Evolutionary conservation across 1,140 invertebrate species (phyloP), one percentile per base, ranked within the genome.

Genomic region (Drosophila nannoptera): DNA sequence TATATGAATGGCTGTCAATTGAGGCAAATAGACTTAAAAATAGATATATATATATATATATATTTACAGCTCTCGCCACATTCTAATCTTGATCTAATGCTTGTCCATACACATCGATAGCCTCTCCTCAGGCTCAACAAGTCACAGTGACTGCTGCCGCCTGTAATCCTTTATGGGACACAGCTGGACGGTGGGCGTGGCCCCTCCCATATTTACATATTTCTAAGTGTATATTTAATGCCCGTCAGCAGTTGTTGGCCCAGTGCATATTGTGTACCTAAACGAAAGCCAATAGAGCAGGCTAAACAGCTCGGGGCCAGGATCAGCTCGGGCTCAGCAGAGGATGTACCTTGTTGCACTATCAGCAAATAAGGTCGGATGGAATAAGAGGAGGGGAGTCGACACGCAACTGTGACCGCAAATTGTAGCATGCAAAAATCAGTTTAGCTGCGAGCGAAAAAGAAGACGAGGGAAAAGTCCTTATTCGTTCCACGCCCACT

Each of bases 281-380:
- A 64, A 36, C 52, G 48, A 67, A 59, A 59, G 36, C 55, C 66
- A 64, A 70, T 70, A 73, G 54, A 55, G 7, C 29, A 43, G 22
- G 50, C 16, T 43, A 65, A 65, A 69, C 53, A 52, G 49, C 67
- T 53, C 32, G 16, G n/a, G 53, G 67, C 50, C 22, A 52, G 62
- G 55, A 55, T 65, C 49, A 50, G 58, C 53, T 22, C 22, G 3
- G 53, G 53, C 52, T 38, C 38, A 46, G 40, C 54, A 40, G 53
- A 31, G 46, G 31, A 49, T 42, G 40, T 66, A 66, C 16, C 9
- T 12, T 68, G 64, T 72, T 62, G 64, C 65, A 72, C 64, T 67
- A 61, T 72, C 64, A 72, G 69, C 65, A 72, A 72, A 72, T 69
- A 72, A 55, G 22, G 22, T 3, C 1, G 22, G 22, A 3, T 22